Base-by-base conservation (phyloP, 2,888 invertebrate species). In the Andrena marginata region DNA sequence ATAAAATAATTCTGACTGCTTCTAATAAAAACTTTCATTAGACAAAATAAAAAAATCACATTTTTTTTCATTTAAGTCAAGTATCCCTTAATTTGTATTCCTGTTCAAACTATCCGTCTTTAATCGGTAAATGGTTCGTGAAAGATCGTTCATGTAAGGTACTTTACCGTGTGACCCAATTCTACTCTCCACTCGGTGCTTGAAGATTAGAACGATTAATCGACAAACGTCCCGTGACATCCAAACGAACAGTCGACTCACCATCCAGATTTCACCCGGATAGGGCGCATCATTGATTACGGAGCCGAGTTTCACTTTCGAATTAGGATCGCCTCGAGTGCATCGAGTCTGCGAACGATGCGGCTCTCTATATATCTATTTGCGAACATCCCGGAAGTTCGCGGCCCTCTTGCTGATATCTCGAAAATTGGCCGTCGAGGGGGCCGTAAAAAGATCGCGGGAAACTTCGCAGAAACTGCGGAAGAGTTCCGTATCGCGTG, bases 271-370 rank as follows among this genome's bases (percentile, higher is more conserved):
- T 86, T 88, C 88, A 88, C 88, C 77, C 65, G 77, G 77, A 68
- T 70, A 70, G 65, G 84, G 80, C 72, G 62, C 85, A 83, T 87
- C 84, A 65, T 48, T 74, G 86, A 84, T 87, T 80, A 75, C 65
- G 51, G 71, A 73, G 77, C 35, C 63, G 64, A 76, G 81, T 85
- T 87, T 88, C 88, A 88, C 88, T 88, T 86, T 88, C 85, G 87
- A 79, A 65, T 63, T 51, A 56, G 59, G 67, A 76, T 87, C 81
- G 78, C 80, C 80, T 70, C 68, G 74, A 71, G 64, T 63, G 80
- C 80, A 77, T 67, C 75, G 74, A 20, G 33, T 42, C 69, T 59
- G 31, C 60, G 42, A 49, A n/a, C 75, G 63, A 73, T 59, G 75
- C 67, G 56, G 51, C 71, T 72, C 68, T 51, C 62, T 68, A 76